A percentile compares a stretch with the other conserved stretches of the same genome.
Conservation (phyloP, 2,888 invertebrate species). For the Candidula unifasciata region DNA sequence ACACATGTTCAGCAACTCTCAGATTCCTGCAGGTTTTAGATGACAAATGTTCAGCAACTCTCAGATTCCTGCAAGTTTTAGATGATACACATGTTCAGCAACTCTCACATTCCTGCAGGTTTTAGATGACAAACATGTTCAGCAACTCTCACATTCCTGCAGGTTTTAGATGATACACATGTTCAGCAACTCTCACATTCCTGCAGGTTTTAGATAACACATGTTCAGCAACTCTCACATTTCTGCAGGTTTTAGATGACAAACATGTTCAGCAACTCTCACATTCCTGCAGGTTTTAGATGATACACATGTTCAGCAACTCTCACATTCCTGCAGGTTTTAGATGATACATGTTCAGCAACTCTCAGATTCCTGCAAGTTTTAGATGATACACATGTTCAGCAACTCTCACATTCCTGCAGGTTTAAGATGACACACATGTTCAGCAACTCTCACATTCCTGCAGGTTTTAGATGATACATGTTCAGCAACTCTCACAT, state of each 20-base stretch:
- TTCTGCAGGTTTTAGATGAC: constrained; percentile 49
- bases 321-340: constrained; percentile 50
- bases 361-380: constrained; percentile 49
- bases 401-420: constrained; percentile 51
- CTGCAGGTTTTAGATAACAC: constrained; percentile 49
- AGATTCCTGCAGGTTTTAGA: constrained; percentile 49
- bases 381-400: constrained; percentile 52
- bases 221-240: constrained; percentile 51
- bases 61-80: constrained; percentile 49
- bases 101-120: constrained; percentile 49
- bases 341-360: constrained; percentile 49
- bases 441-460: constrained; percentile 50
- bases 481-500: constrained; percentile 51
- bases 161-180: constrained; percentile 48
- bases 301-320: constrained; percentile 52
- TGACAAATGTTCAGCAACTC: constrained; percentile 52
- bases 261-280: constrained; percentile 50
- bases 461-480: constrained; percentile 49
- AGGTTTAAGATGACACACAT: constrained; percentile 48
- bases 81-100: constrained; percentile 51
- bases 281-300: constrained; percentile 49
- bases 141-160: constrained; percentile 51
- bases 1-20: constrained; percentile 50
- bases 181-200: constrained; percentile 50
- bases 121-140: constrained; percentile 52